Conservation (phyloP, 2,113 vertebrate species). For the Anolis carolinensis region DNA sequence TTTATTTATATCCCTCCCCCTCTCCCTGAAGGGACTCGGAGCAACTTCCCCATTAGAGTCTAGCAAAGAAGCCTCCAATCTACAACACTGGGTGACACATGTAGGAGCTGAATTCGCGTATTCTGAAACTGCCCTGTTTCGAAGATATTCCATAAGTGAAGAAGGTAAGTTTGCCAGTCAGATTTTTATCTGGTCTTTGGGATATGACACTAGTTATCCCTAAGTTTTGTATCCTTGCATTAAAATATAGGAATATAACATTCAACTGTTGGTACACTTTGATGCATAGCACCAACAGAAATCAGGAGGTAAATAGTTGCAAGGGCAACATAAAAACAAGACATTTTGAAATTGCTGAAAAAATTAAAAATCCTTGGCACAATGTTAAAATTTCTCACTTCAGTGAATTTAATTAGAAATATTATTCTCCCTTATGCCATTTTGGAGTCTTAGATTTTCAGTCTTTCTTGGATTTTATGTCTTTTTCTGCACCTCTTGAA, state of each 20-base stretch:
- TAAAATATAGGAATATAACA: not conserved
- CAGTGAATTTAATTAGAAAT: constrained; percentile 28
- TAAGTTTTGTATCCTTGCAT: not conserved
- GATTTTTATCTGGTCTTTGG: not conserved
- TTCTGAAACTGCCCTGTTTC: not conserved
- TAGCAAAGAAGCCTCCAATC: too few relatives aligned
- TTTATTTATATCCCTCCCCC: too few relatives aligned
- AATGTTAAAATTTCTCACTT: constrained; percentile 15
- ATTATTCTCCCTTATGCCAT: constrained; percentile 13
- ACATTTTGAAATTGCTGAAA: not conserved
- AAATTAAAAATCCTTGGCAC: constrained; percentile 1
- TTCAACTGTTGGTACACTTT: not conserved
- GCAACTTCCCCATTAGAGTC: too few relatives aligned
- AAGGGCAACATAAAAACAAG: not conserved
- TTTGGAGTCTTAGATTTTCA: constrained; percentile 16
- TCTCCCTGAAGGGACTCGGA: too few relatives aligned
- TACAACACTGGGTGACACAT: too few relatives aligned
- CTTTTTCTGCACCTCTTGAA: constrained; percentile 48
- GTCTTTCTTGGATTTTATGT: constrained; percentile 14
- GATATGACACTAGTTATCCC: not conserved
- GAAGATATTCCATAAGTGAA: not conserved
- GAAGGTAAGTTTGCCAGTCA: not conserved
- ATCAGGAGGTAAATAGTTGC: not conserved
- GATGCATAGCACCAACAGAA: not conserved
- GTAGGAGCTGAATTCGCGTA: too few relatives aligned